Base-by-base conservation (phyloP, 2,888 invertebrate species). In the Lysandra coridon region DNA sequence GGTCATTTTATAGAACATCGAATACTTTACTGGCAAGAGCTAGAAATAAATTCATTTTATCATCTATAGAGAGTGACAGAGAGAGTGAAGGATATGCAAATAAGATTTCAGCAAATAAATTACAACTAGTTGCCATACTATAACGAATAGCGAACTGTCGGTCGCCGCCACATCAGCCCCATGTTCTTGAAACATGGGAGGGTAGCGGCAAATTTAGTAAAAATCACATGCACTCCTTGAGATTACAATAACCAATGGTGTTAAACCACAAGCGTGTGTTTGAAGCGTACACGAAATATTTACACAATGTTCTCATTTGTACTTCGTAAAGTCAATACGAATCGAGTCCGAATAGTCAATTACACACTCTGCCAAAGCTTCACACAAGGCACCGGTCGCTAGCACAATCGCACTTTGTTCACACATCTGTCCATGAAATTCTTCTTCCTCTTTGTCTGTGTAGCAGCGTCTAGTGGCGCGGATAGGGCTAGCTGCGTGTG, bases 361-460 rank as follows among this genome's bases (percentile, higher is more conserved):
- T 89, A 92, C 92, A 93, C 93, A 92, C 92, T 89, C 91, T 91
- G 90, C 89, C 84, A 87, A 86, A 88, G 87, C 88, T 84, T 85
- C 81, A 73, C 83, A 82, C 80, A 62, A 33, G 73, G 78, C 33
- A 85, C 84, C 83, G 96, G 86, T 84, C 84, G 96, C 97, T 89
- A 97, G 95, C 93, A 93, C 87, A 97, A 96, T 95, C 97, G 96
- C 91, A 97, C 96, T 96, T 97, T 97, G 93, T 97, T 97, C 85
- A 97, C 97, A 92, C 97, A 97, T 90, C 96, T 95, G 95, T 98
- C 97, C 96, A 98, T 97, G 90, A 98, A 97, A 91, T 97, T 97
- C 88, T 96, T 96, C 90, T 96, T 96, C 86, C 96, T 95, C 89
- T 97, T 96, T 10, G 95, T 95, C 85, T 96, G 96, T 79, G 94